phyloP scores from a whole-genome alignment of 2,888 invertebrate genomes.

The Cecidostiba fungosa region DNA sequence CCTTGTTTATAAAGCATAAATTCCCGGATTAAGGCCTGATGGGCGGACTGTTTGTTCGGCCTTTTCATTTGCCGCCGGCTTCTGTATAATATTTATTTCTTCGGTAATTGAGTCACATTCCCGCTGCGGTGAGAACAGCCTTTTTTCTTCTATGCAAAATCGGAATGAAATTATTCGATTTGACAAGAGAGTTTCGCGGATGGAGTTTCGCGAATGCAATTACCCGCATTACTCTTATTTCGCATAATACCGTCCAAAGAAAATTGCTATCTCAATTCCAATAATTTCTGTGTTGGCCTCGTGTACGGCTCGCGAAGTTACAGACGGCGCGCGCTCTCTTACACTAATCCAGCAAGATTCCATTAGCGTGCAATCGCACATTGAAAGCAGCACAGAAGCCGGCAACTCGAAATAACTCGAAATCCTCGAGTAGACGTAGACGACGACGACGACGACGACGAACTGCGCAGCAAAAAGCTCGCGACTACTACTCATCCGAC shows the following conservation, averaged over 20 bases:
- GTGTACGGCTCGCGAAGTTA: neutral
- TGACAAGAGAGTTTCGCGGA: neutral
- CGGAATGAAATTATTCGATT: neutral
- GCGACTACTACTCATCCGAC: slow-evolving; percentile 12
- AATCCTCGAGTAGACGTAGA: neutral
- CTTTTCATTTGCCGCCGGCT: slow-evolving; percentile 50
- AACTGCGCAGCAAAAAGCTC: slow-evolving; percentile 31
- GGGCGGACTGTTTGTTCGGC: slow-evolving; percentile 46
- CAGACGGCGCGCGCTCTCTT: neutral
- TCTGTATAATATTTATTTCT: slow-evolving; percentile 57
- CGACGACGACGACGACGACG: neutral
- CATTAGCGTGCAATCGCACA: slow-evolving; percentile 2
- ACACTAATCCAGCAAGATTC: slow-evolving; percentile 39
- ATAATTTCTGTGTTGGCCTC: neutral
- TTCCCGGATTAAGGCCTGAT: slow-evolving; percentile 38
- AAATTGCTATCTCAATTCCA: slow-evolving; percentile 6
- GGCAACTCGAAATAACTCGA: slow-evolving; percentile 28
- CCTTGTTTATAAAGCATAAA: slow-evolving; percentile 65
- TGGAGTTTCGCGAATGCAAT: neutral
- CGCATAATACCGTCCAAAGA: neutral
- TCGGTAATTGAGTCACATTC: slow-evolving; percentile 58
- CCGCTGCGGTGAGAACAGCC: neutral
- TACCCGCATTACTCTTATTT: slow-evolving; percentile 3
- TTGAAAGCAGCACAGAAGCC: neutral
- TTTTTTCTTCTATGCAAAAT: neutral